Base-by-base conservation (phyloP, 1,140 invertebrate genomes). In the Ganaspis sp. region DNA sequence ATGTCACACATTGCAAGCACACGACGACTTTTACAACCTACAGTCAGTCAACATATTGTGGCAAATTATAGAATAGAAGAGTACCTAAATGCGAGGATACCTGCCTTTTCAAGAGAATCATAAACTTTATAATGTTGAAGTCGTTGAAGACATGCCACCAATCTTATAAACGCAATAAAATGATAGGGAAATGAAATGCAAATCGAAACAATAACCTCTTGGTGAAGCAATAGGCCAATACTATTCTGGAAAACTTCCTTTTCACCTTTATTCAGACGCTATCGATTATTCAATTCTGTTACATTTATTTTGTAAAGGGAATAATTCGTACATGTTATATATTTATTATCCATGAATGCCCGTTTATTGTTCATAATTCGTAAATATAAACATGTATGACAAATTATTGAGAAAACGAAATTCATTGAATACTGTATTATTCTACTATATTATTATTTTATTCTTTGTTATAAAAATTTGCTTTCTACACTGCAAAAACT, bases 21-120 rank as follows among this genome's bases (percentile, higher is more conserved):
- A 29, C n/a, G 58, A 64, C 11, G n/a, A n/a, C 23, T 64, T 64
- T 64, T 64, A 64, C 23, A 29, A n/a, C 23, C 23, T 64, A 64
- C 58, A 64, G 29, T 64, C 29, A 23, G 54, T 64, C 12, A 19
- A 23, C 21, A 64, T 64, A 11, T n/a, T n/a, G 15, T 23, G 21
- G 21, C 5, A 26, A 11, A n/a, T 26, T 2, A 19, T 26, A 15
- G 15, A 64, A 64, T 64, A 26, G 11, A 11, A 4, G 29, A 64
- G 29, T 29, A 8, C 58, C 58, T 5, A 29, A 64, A 64, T 64
- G 29, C n/a, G 29, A 29, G n/a, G 45, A 49, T 15, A 17, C n/a
- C 15, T n/a, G 45, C 15, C n/a, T 17, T 17, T 49, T n/a, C 15
- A 15, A 49, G 1, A 49, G 17, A 49, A 49, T 49, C 45, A 49